Evolutionary conservation across 2,797 vertebrate species (phyloP).

Genomic region (Hydrophis major): DNA sequence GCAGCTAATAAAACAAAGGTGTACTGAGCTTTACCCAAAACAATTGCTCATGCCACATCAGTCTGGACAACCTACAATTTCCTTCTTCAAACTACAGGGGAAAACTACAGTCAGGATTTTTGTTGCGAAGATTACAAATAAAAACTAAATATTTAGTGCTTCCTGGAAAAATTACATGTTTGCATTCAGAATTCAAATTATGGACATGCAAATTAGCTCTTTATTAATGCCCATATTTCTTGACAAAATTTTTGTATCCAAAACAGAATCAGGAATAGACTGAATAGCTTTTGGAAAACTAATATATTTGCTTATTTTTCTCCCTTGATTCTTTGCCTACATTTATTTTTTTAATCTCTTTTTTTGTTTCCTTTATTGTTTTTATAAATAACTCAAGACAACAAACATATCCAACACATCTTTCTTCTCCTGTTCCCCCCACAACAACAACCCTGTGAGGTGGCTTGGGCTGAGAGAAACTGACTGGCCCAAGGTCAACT

Average conservation of each 20-base stretch:
- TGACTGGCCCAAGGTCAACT: too few relatives aligned
- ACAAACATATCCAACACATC: too few relatives aligned
- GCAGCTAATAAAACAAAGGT: neutral
- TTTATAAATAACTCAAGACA: too few relatives aligned
- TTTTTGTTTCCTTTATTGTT: too few relatives aligned
- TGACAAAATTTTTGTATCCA: neutral
- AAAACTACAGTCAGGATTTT: neutral
- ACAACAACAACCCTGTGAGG: too few relatives aligned
- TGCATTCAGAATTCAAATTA: neutral
- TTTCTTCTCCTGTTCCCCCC: too few relatives aligned
- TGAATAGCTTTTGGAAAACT: neutral
- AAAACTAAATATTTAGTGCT: neutral
- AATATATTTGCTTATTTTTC: neutral
- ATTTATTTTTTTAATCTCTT: too few relatives aligned
- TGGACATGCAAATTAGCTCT: neutral
- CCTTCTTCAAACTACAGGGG: neutral
- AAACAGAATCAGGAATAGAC: neutral
- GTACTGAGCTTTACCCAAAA: neutral
- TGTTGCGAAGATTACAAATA: neutral
- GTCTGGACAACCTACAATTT: too few relatives aligned
- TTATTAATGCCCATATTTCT: neutral
- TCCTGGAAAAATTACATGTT: neutral
- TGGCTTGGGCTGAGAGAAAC: too few relatives aligned
- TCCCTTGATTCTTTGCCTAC: neutral
- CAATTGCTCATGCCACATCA: too few relatives aligned